Percentiles rank a stretch among this genome's conserved stretches.
These are phyloP conservation scores for Samia ricini DNA, from an alignment of 1,140 invertebrate genomes.

Conservation along the genomic window DNA sequence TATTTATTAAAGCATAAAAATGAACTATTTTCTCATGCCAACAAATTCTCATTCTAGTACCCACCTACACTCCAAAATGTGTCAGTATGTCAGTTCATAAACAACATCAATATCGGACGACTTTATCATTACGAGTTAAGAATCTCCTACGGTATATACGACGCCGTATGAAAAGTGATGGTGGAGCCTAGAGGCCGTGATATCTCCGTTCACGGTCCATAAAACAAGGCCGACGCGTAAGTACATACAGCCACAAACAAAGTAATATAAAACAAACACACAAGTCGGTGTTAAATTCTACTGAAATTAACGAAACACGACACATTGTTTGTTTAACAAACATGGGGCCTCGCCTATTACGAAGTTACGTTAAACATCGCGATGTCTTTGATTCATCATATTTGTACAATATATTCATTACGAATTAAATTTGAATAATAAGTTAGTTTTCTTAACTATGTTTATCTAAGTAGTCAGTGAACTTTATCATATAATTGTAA, in stretches of 20 bases:
- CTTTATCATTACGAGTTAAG: background rate
- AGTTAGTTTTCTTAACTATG: too few species aligned
- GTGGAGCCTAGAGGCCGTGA: slow-evolving; percentile 28
- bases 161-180: slow-evolving; percentile 32
- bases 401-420: background rate
- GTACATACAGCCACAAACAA: slow-evolving; percentile 31
- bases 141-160: slow-evolving; percentile 9
- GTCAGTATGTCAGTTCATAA: slow-evolving; percentile 4
- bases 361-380: background rate
- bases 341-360: slow-evolving; percentile 18
- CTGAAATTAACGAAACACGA: slow-evolving; percentile 35
- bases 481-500: too few species aligned
- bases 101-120: background rate
- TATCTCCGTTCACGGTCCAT: slow-evolving; percentile 57
- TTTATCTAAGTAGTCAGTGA: too few species aligned
- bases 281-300: slow-evolving; percentile 29
- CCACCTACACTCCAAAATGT: background rate
- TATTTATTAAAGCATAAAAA: background rate
- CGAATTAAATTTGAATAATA: background rate
- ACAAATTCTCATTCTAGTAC: background rate
- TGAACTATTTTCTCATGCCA: background rate
- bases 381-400: background rate
- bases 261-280: slow-evolving; percentile 48
- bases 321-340: slow-evolving; percentile 32
- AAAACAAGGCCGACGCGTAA: slow-evolving; percentile 40